phyloP scores from a whole-genome alignment of 2,888 invertebrate species.

The Drosophila greeni region DNA sequence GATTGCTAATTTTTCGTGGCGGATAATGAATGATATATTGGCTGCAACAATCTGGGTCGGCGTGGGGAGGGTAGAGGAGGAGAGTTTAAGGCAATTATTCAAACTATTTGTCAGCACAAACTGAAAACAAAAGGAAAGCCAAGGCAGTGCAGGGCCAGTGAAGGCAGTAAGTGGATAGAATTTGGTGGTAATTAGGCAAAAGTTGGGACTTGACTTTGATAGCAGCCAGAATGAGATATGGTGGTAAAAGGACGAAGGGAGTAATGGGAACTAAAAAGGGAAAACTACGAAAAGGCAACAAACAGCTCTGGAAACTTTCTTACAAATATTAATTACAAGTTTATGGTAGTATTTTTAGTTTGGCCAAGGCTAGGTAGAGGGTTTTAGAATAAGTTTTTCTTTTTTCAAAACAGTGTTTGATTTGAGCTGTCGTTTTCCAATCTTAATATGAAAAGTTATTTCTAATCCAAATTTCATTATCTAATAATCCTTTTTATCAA shows the following conservation, averaged over 20 bases:
- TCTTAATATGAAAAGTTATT: background rate
- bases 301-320: background rate
- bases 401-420: background rate
- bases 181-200: conserved; percentile 58
- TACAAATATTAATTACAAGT: background rate
- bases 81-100: conserved; percentile 64
- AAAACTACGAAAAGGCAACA: background rate
- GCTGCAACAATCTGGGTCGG: conserved; percentile 50
- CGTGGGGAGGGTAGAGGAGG: background rate
- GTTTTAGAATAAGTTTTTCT: background rate
- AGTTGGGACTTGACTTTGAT: conserved; percentile 40
- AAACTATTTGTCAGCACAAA: conserved; percentile 66
- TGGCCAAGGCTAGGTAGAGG: background rate
- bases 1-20: conserved; percentile 72
- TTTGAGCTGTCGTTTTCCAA: background rate
- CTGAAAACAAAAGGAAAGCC: conserved; percentile 10
- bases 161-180: conserved; percentile 27
- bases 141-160: conserved; percentile 2
- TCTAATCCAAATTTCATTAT: background rate
- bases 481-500: background rate
- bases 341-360: background rate
- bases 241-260: background rate
- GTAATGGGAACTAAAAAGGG: too few relatives aligned
- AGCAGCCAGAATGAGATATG: conserved; percentile 1
- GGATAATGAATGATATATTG: conserved; percentile 73